Evolutionary conservation across 2,113 vertebrate species (phyloP).

Genomic region (Pelecanoides urinatrix): DNA sequence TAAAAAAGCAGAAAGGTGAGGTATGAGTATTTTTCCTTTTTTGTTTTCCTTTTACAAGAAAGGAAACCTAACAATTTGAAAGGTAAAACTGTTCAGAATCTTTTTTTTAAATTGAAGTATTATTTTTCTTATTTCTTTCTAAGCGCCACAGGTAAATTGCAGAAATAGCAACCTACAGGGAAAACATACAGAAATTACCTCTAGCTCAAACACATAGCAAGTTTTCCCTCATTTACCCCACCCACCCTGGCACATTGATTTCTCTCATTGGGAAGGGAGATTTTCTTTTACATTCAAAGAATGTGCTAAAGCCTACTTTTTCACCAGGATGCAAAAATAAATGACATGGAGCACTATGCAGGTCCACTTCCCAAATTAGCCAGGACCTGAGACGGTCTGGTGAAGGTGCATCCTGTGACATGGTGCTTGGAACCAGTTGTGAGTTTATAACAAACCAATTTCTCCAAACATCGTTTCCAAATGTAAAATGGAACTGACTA

Average conservation of each 20-base stretch:
- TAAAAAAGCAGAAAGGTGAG: background rate
- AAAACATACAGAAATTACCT: background rate
- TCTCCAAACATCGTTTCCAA: background rate
- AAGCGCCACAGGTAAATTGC: background rate
- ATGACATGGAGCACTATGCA: background rate
- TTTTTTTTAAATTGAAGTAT: background rate
- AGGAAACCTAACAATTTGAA: background rate
- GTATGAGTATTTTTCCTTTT: background rate
- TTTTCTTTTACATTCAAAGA: background rate
- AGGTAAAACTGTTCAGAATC: background rate
- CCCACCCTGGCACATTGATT: background rate
- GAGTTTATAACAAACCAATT: slow-evolving; percentile 12
- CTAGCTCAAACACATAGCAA: background rate
- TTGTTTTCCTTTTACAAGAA: background rate
- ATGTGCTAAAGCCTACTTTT: background rate
- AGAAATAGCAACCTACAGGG: background rate
- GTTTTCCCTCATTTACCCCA: background rate
- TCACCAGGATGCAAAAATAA: background rate
- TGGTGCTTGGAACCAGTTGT: background rate
- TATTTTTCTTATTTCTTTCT: background rate
- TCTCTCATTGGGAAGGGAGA: background rate
- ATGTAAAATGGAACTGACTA: slow-evolving; percentile 17
- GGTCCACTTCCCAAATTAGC: background rate
- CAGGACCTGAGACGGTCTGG: background rate
- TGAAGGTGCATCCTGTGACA: background rate